Evolutionary conservation across 2,113 vertebrate species (phyloP).

Genomic region (Trematomus loennbergii): DNA sequence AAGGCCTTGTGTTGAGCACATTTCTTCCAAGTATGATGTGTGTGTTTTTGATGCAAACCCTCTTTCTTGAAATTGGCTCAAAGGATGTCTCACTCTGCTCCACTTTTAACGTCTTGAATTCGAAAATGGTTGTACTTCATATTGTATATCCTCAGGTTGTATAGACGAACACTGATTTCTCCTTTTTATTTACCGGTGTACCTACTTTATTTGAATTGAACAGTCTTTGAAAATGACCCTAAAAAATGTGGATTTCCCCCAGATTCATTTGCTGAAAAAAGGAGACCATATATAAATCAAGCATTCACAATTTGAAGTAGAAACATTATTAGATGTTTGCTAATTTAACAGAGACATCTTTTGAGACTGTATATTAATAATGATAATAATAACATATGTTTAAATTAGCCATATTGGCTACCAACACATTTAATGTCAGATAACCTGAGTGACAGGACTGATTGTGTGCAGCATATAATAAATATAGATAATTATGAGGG

Average conservation of each 20-base stretch:
- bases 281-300: no score
- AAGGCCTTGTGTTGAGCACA: neutral
- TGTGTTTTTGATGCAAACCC: neutral
- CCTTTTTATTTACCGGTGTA: neutral
- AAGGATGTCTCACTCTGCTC: constrained; percentile 1
- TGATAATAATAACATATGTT: neutral
- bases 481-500: no score
- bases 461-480: no score
- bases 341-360: no score
- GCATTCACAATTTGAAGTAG: no score
- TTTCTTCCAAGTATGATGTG: neutral
- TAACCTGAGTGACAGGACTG: no score
- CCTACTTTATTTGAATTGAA: neutral
- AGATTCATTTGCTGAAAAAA: neutral
- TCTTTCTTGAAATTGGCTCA: neutral
- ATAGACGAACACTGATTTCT: no score
- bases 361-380: no score
- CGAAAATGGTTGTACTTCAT: neutral
- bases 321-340: no score
- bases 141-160: no score
- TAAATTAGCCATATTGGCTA: no score
- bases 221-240: neutral
- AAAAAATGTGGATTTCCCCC: neutral
- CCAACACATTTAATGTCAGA: no score
- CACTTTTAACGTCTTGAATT: neutral